Evolutionary conservation across 1,140 invertebrate genomes (phyloP), one percentile per base, ranked within the genome.

Genomic region (Pogonomyrmex barbatus): DNA sequence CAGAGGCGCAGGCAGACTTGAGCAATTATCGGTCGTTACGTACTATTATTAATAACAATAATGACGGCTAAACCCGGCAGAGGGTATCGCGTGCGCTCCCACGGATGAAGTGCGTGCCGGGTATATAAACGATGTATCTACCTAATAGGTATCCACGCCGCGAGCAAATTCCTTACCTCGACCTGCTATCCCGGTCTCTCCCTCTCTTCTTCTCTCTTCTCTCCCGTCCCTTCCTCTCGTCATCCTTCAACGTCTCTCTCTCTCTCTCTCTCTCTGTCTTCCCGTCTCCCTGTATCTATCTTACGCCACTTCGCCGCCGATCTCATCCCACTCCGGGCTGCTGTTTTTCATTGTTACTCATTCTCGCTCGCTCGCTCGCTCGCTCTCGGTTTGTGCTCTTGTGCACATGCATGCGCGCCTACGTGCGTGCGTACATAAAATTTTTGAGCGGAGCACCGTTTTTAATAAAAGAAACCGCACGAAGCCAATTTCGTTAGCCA

Each of bases 41-140:
- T 94, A 91, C 93, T 93, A 94, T 94, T 94, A 94, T 94, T 94
- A 94, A 94, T 94, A 94, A 94, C 91, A 94, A 94, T 94, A 94
- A 94, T 94, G 92, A 94, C 90, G 89, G 92, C 88, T 90, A 92
- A 92, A 93, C 92, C 76, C 79, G 89, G 90, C 85, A 88, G 65
- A 68, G 93, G 91, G 90, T 94, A 94, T 94, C 93, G 93, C 94
- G 93, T 92, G 93, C 93, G 91, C 92, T 93, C 92, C 92, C 92
- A 93, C 94, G 93, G 93, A 90, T 93, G 91, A 94, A 94, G 92
- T 94, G 94, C 94, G 94, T 94, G 94, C 91, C 83, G 89, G 91
- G 89, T 90, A 94, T 93, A 94, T 94, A 94, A 94, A 93, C 93
- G 94, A 92, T 92, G 93, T 94, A 94, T 90, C 93, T 91, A 92